Evolutionary conservation across 2,113 vertebrate species (phyloP).

Genomic region (Riparia riparia): DNA sequence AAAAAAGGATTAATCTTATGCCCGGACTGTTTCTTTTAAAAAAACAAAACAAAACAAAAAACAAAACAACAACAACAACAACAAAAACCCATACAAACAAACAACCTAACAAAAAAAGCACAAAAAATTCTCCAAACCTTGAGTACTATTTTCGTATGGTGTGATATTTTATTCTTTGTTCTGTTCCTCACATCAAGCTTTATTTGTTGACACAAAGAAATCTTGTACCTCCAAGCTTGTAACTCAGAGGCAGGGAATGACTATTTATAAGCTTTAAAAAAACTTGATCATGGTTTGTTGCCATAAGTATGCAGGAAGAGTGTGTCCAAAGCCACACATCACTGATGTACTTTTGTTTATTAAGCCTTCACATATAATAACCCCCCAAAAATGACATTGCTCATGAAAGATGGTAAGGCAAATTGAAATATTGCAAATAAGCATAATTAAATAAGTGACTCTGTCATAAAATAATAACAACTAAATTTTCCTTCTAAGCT

Average conservation of each 20-base stretch:
- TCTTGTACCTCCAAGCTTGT: not conserved
- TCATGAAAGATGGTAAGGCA: not conserved
- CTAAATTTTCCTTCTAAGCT: not conserved
- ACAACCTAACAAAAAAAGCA: not conserved
- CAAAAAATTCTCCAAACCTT: not conserved
- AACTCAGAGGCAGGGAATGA: not conserved
- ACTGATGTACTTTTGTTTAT: not conserved
- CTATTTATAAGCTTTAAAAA: not conserved
- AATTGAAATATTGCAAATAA: not conserved
- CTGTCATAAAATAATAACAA: not conserved
- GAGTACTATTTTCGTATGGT: not conserved
- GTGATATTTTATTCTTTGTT: not conserved
- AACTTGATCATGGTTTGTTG: not conserved
- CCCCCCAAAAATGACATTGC: not conserved
- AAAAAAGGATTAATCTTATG: not conserved
- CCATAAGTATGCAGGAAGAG: not conserved
- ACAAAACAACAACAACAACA: too few species aligned
- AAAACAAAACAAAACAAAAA: not conserved
- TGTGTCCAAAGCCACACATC: not conserved
- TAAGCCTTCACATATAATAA: not conserved
- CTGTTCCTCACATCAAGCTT: not conserved
- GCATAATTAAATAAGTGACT: not conserved
- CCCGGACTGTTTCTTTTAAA: not conserved
- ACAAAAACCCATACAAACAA: not conserved
- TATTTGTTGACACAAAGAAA: slow-evolving; percentile 14